Evolutionary conservation across 2,888 invertebrate genomes (phyloP), one percentile per base, ranked within the genome.

Genomic region (Lymantria dispar): DNA sequence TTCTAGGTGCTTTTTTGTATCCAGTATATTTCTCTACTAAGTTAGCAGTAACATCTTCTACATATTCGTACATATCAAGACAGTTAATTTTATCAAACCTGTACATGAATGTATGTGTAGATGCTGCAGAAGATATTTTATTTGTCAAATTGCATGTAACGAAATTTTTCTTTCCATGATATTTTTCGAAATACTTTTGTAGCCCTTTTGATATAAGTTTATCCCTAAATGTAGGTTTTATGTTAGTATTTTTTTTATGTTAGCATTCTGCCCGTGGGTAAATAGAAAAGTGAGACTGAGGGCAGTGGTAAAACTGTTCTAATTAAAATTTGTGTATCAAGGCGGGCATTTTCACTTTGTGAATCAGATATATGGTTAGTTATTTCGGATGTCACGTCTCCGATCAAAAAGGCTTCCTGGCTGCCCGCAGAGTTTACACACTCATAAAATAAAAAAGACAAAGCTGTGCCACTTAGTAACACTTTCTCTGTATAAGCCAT

Each of bases 291-390:
- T 43, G 92, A 92, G 0, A 90, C 82, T 11, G 90, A 84, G 5
- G 94, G 93, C 55, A 93, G 87, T 0, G 94, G 93, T 45, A 95
- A 72, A 30, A 94, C 87, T 11, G 93, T 93, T 68, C 92, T 92
- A 55, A 95, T 89, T 68, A 93, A 91, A 50, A 95, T 94, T 64
- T 93, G 92, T 58, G 91, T 93, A 62, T 93, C 93, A 50, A 93
- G 82, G 33, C 93, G 91, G 45, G 94, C 91, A 64, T 93, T 92
- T 69, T 93, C 92, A 68, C 93, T 94, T 55, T 94, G 94, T 12
- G 93, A 92, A 75, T 95, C 95, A 5, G 95, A 95, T 72, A 95
- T 94, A 50, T 94, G 94, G 76, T 93, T 94, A 7, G 93, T 94
- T 64, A 94, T 92, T 80, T 92, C 93, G 42, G 93, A 92, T 41